Base-by-base conservation (phyloP, 1,140 invertebrate species). In the Watersipora subatra region DNA sequence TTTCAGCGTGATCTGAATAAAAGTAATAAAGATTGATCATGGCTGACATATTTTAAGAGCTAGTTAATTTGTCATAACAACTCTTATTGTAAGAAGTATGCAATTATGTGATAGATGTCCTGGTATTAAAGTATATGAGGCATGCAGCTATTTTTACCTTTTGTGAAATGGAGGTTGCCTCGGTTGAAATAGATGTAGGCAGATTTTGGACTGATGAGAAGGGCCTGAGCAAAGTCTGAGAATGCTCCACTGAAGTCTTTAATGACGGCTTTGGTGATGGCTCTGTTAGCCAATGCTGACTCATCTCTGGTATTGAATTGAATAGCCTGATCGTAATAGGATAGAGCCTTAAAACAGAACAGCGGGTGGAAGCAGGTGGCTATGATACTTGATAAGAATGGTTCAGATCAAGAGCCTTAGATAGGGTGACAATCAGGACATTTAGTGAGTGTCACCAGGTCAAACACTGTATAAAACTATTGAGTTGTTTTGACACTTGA, bases 131-230 rank as follows among this genome's bases (percentile, higher is more conserved):
- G n/a, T n/a, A n/a, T n/a, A n/a, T n/a, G n/a, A n/a, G n/a, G n/a
- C n/a, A 56, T 29, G 2, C 56, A n/a, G n/a, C n/a, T n/a, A 28
- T n/a, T 12, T 59, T 46, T 70, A 78, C 78, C 76, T 73, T 72
- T 75, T 26, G 72, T 72, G n/a, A 72, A 67, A 64, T 77, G 76
- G 22, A 80, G 67, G 34, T 78, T 77, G 20, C 73, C 79, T 62
- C 78, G 66, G 70, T 80, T 80, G 63, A 79, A 75, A 67, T 76
- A 79, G 63, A 79, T 74, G 67, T 80, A 78, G 2, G 78, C 74
- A 1, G 75, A 78, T 65, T 75, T 68, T 15, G 78, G 78, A 62
- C 74, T 74, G 28, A 79, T 67, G 34, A 72, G 73, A 29, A 75
- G 71, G 22, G 79, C 78, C n/a, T 61, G 34, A 3, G 71, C 67